Evolutionary conservation across 1,140 invertebrate species (phyloP).

Genomic region (Ridgeia piscesae): DNA sequence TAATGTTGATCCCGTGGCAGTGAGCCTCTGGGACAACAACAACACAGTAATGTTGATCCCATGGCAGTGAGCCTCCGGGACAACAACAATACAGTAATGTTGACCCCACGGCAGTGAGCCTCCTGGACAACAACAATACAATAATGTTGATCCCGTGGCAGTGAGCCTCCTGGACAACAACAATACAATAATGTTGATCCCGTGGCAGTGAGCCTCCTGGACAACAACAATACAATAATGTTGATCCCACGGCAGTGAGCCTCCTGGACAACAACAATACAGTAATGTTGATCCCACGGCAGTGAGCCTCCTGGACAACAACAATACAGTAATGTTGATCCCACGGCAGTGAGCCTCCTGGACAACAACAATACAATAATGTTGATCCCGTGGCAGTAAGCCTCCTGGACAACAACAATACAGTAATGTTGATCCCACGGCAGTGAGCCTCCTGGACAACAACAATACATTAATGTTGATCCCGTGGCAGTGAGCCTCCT

Average conservation of each 20-base stretch:
- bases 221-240: background rate
- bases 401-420: conserved; percentile 29
- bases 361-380: background rate
- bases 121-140: conserved; percentile 28
- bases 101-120: conserved; percentile 54
- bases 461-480: background rate
- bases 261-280: background rate
- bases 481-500: background rate
- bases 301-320: background rate
- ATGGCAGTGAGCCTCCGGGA: too few species aligned
- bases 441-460: conserved; percentile 33
- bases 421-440: conserved; percentile 62
- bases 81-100: conserved; percentile 56
- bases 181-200: background rate
- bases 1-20: too few species aligned
- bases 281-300: background rate
- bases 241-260: background rate
- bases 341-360: background rate
- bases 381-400: background rate
- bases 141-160: background rate
- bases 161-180: background rate
- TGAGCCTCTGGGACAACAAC: too few species aligned
- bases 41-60: too few species aligned
- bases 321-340: background rate
- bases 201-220: background rate